phyloP scores from a whole-genome alignment of 1,140 invertebrate species.

The Ceratosolen fusciceps region DNA sequence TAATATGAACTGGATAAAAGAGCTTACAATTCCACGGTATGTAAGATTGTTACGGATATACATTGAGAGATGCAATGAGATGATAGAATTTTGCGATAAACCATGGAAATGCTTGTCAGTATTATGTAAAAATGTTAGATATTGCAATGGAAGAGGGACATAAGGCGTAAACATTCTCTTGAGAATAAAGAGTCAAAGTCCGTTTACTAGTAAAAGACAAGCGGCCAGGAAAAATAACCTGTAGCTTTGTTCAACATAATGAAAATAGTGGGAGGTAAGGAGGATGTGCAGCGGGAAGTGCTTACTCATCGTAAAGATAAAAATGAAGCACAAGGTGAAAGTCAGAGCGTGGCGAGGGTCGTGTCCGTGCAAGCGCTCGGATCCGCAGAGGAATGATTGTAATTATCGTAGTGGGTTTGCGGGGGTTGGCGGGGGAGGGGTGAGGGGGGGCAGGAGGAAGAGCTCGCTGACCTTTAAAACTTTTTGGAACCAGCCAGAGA shows the following conservation, averaged over 20 bases:
- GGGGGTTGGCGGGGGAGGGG: background rate
- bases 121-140: too few species aligned
- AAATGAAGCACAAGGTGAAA: constrained; percentile 42
- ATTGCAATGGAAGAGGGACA: too few species aligned
- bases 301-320: constrained; percentile 41
- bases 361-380: background rate
- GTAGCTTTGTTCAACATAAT: background rate
- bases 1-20: too few species aligned
- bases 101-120: too few species aligned
- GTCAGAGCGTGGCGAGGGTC: background rate
- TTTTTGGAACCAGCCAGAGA: constrained; percentile 45
- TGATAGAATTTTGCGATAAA: too few species aligned
- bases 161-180: too few species aligned
- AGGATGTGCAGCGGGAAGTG: background rate
- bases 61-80: too few species aligned
- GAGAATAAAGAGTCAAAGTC: too few species aligned
- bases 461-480: constrained; percentile 49
- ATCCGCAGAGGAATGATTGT: background rate
- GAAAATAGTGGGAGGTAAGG: background rate
- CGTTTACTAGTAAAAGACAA: too few species aligned
- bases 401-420: too few species aligned
- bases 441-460: background rate
- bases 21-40: too few species aligned
- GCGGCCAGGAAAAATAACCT: background rate
- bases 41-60: too few species aligned